phyloP scores from a whole-genome alignment of 2,113 vertebrate genomes.

The Sceloporus undulatus region DNA sequence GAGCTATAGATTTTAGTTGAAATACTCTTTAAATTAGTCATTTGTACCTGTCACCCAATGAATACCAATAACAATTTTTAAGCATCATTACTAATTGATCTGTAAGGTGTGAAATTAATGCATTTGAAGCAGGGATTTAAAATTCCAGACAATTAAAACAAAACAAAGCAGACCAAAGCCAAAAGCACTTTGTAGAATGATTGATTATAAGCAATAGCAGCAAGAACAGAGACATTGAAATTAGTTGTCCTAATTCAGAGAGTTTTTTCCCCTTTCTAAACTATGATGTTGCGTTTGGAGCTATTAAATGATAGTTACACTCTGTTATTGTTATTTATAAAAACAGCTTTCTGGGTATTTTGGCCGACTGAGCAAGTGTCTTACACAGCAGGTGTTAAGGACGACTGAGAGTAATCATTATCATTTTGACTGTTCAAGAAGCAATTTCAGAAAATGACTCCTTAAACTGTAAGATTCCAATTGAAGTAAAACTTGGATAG shows the following conservation, averaged over 20 bases:
- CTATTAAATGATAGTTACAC: slow-evolving; percentile 66
- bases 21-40: slow-evolving; percentile 14
- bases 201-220: slow-evolving; percentile 40
- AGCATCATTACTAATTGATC: slow-evolving; percentile 61
- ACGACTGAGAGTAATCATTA: slow-evolving; percentile 65
- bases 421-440: slow-evolving; percentile 68
- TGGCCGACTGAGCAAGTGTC: slow-evolving; percentile 48
- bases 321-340: slow-evolving; percentile 60
- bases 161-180: slow-evolving; percentile 60
- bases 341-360: slow-evolving; percentile 58
- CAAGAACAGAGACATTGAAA: slow-evolving; percentile 62
- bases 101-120: slow-evolving; percentile 67
- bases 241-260: slow-evolving; percentile 48
- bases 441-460: slow-evolving; percentile 72
- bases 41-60: slow-evolving; percentile 28
- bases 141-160: slow-evolving; percentile 60
- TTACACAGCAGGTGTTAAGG: slow-evolving; percentile 64
- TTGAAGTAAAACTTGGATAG: slow-evolving; percentile 58
- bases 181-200: slow-evolving; percentile 58
- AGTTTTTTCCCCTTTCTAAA: slow-evolving; percentile 17
- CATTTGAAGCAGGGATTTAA: slow-evolving; percentile 68
- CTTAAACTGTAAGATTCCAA: slow-evolving; percentile 68
- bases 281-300: slow-evolving; percentile 57
- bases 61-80: slow-evolving; percentile 36
- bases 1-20: not conserved